Evolutionary conservation across 2,888 invertebrate genomes (phyloP).

Genomic region (Synanthedon formicaeformis): DNA sequence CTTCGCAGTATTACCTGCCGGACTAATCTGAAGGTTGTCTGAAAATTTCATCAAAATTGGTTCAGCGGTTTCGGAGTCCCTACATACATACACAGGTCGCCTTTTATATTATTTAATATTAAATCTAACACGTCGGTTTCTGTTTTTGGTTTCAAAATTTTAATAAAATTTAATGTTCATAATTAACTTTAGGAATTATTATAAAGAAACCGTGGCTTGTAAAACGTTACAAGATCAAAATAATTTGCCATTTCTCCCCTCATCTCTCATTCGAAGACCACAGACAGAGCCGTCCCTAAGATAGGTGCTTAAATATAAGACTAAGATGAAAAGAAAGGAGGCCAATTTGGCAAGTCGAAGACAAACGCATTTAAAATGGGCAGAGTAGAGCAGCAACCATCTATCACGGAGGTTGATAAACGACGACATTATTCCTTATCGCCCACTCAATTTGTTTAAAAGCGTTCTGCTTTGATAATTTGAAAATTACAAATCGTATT

Average conservation of each 20-base stretch:
- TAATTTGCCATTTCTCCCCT: conserved; percentile 20
- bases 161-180: no score
- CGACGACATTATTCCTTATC: conserved; percentile 71
- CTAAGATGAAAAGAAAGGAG: conserved; percentile 57
- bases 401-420: conserved; percentile 68
- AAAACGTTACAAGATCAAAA: background rate
- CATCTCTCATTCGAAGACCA: background rate
- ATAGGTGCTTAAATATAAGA: conserved; percentile 36
- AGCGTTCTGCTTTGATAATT: conserved; percentile 70
- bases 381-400: conserved; percentile 65
- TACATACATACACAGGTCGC: no score
- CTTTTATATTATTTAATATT: no score
- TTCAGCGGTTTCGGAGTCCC: no score
- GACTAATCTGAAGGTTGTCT: no score
- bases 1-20: no score
- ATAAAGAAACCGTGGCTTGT: no score
- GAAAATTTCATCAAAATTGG: no score
- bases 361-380: conserved; percentile 71
- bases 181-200: no score
- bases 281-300: conserved; percentile 1
- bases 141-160: no score
- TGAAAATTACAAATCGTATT: conserved; percentile 69
- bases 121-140: no score
- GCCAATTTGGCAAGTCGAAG: conserved; percentile 67
- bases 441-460: conserved; percentile 71